A percentile compares a stretch with the other conserved stretches of the same genome.
Conservation (phyloP, 2,888 invertebrate genomes). For the Drosophila algonquin region DNA sequence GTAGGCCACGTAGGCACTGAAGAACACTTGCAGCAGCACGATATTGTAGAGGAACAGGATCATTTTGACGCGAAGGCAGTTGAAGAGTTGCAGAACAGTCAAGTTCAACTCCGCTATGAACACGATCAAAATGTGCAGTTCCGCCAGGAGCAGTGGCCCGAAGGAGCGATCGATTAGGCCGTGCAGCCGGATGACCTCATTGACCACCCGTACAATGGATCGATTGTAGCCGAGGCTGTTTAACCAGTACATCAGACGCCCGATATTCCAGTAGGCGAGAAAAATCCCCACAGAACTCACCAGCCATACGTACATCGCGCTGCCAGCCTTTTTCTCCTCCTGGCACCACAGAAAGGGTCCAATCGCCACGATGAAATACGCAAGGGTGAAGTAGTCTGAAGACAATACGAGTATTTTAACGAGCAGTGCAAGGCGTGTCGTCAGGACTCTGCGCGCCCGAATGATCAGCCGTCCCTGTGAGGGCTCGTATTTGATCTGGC, state of each 20-base stretch:
- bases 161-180: background rate
- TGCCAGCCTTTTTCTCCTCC: background rate
- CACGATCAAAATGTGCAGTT: background rate
- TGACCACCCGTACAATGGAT: constrained; percentile 2
- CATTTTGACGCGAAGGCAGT: fast-evolving
- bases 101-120: background rate
- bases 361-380: fast-evolving
- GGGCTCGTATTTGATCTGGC: constrained; percentile 24
- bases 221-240: constrained; percentile 5
- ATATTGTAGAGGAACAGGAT: background rate
- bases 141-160: background rate
- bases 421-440: constrained; percentile 1
- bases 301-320: background rate
- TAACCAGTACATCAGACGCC: background rate
- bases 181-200: constrained; percentile 12
- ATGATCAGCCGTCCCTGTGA: background rate
- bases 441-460: background rate
- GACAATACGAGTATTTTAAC: background rate
- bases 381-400: fast-evolving
- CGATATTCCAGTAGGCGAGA: background rate
- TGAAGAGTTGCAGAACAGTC: background rate
- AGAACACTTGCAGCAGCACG: constrained; percentile 19
- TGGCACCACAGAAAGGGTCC: fast-evolving
- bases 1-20: constrained; percentile 13
- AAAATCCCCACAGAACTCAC: background rate